Evolutionary conservation across 1,140 invertebrate species (phyloP).

Genomic region (Sminthurides bifidus): DNA sequence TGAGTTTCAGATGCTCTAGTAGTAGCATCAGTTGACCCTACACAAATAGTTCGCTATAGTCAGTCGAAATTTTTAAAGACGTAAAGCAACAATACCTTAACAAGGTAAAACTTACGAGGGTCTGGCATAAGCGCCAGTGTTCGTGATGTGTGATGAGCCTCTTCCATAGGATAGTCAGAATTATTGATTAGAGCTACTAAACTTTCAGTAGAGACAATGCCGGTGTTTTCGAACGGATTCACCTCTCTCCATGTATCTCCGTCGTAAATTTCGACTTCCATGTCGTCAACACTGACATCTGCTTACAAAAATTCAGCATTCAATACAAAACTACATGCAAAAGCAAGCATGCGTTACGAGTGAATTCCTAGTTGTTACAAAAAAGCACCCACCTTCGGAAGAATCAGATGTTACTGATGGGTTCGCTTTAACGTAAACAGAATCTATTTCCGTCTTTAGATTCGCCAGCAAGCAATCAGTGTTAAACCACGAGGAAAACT

Average conservation of each 20-base stretch:
- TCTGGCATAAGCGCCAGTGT: no score
- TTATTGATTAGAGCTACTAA: background rate
- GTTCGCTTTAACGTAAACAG: conserved; percentile 46
- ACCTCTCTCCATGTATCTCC: conserved; percentile 36
- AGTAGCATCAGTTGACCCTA: no score
- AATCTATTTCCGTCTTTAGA: conserved; percentile 55
- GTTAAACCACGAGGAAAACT: conserved; percentile 59
- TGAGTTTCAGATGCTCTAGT: conserved; percentile 8
- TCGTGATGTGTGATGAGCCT: no score
- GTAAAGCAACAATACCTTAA: no score
- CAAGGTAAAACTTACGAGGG: no score
- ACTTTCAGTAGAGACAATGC: conserved; percentile 4
- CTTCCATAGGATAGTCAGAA: conserved; percentile 20
- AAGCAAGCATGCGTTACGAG: background rate
- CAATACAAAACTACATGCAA: background rate
- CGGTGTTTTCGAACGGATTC: conserved; percentile 31
- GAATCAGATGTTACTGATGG: conserved; percentile 38
- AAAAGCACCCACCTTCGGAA: conserved; percentile 8
- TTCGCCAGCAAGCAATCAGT: conserved; percentile 66
- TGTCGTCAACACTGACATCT: conserved; percentile 36
- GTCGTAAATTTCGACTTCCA: conserved; percentile 49
- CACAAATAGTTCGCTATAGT: no score
- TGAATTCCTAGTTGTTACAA: background rate
- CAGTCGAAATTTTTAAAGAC: no score
- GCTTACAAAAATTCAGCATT: background rate